Evolutionary conservation across 2,113 vertebrate genomes (phyloP), one percentile per base, ranked within the genome.

Genomic region (Notiomystis cincta): DNA sequence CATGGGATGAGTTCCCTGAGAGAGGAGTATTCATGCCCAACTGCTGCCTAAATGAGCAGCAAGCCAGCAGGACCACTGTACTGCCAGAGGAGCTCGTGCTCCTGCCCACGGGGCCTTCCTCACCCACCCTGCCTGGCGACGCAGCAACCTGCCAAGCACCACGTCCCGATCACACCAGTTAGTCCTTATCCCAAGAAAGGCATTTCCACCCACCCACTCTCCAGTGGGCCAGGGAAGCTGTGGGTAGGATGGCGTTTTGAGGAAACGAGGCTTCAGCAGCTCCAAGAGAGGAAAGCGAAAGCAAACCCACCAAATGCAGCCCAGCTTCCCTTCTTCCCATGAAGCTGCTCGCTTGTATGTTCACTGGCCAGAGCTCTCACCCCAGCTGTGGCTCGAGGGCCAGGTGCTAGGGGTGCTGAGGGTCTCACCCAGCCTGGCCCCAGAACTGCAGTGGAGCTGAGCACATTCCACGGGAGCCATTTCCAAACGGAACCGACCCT

Each of bases 301-400:
- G 51, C 35, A 73, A 84, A 66, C 23, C 25, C 85, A 71, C 27
- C 58, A 5, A 77, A 71, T 0, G 0, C 65, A 79, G 51, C 56
- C 40, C 38, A 54, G 57, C 20, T 82, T 71, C 57, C 11, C 35
- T 38, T 47, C 75, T 64, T 64, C 35, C 56, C 1, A 2, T 19
- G 42, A 50, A 31, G 73, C 48, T 2, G 3, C 75, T 42, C 0
- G 1, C 62, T 60, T 0, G 0, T 45, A 11, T 2, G 0, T 17
- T 78, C n/a, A 33, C 75, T 15, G 40, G 13, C 44, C 64, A 10
- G 35, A 50, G 42, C 38, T 72, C 42, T 57, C 51, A 8, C 4
- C 23, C 23, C 2, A 4, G 44, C 30, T 5, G 19, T 3, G 31
- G 12, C 13, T 33, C 28, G 35, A 18, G 33, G 24, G 31, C 56